Conservation (phyloP, 2,797 vertebrate genomes). For the Spinus olivaceus region DNA sequence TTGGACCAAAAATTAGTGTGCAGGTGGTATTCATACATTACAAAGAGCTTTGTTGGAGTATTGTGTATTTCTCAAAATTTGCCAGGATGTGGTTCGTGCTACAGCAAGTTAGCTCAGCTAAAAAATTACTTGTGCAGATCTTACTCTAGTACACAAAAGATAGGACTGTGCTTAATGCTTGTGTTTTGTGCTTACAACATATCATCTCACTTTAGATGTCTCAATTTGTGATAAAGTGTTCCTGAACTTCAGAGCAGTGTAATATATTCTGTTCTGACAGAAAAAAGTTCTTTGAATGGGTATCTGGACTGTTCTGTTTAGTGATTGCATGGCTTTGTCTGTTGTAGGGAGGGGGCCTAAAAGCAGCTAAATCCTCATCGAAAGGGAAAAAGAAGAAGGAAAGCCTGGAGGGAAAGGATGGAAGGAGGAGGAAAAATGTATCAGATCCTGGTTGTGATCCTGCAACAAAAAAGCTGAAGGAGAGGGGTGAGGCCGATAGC, state of each 20-base stretch:
- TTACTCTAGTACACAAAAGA: background rate
- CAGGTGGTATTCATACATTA: background rate
- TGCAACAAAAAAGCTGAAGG: constrained; percentile 93
- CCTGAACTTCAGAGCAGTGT: background rate
- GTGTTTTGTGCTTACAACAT: background rate
- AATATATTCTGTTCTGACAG: background rate
- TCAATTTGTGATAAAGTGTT: background rate
- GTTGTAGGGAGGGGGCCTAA: constrained; percentile 71
- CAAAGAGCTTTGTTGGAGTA: background rate
- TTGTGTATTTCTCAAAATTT: background rate
- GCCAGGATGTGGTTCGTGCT: background rate
- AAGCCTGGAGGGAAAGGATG: constrained; percentile 81
- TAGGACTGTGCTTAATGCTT: background rate
- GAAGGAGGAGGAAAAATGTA: constrained; percentile 87
- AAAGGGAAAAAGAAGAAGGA: constrained; percentile 84
- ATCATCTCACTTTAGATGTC: background rate
- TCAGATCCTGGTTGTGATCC: constrained; percentile 90
- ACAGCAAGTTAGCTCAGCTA: background rate
- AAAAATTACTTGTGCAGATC: background rate
- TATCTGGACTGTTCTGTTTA: background rate
- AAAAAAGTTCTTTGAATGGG: background rate
- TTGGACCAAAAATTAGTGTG: background rate
- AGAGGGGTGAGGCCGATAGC: constrained; percentile 81
- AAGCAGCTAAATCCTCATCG: constrained; percentile 73
- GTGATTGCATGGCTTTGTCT: constrained; percentile 60